Evolutionary conservation across 2,113 vertebrate species (phyloP).

Genomic region (Uria aalge): DNA sequence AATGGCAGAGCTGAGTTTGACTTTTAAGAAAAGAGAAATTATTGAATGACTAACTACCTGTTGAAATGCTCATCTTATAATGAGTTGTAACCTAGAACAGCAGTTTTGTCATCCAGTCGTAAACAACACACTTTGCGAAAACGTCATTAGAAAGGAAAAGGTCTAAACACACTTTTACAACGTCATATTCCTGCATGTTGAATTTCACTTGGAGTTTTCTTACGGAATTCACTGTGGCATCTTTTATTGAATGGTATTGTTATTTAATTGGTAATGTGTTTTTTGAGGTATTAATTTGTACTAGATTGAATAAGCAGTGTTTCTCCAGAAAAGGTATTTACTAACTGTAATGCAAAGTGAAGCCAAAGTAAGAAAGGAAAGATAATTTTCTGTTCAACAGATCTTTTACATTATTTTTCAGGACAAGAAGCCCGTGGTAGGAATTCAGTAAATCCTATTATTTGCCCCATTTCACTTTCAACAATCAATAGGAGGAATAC

Average conservation of each 20-base stretch:
- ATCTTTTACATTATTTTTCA: slow-evolving; percentile 29
- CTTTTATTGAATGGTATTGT: background rate
- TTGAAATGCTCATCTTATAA: background rate
- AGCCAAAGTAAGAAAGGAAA: background rate
- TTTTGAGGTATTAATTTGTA: background rate
- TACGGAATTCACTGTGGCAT: background rate
- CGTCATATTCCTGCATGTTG: background rate
- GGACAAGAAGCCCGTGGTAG: slow-evolving; percentile 8
- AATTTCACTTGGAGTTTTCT: background rate
- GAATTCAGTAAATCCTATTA: background rate
- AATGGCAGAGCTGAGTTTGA: background rate
- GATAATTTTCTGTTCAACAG: background rate
- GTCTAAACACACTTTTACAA: background rate
- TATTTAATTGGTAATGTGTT: background rate
- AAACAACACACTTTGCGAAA: background rate
- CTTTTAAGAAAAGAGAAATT: background rate
- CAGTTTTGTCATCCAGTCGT: background rate
- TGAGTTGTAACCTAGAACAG: background rate
- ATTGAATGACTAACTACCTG: background rate
- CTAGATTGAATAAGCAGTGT: background rate
- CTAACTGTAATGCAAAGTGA: background rate
- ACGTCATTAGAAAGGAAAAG: background rate
- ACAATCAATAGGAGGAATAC: slow-evolving; percentile 66
- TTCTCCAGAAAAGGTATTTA: background rate
- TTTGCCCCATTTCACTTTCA: background rate